Base-by-base conservation (phyloP, 2,797 vertebrate genomes). In the Enteromius viviparus region DNA sequence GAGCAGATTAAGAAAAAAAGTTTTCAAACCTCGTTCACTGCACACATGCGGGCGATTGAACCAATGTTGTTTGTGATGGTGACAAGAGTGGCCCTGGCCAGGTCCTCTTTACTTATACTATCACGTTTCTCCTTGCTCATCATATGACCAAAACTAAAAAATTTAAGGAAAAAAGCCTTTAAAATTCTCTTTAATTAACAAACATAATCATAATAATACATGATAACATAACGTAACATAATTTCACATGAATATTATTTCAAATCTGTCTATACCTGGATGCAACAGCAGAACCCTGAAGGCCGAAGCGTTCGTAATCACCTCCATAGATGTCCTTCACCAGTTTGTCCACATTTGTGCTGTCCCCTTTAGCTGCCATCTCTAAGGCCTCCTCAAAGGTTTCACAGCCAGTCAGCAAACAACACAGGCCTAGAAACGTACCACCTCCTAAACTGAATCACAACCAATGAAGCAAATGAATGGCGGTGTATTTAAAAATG, bases 61-160 rank as follows among this genome's bases (percentile, higher is more conserved):
- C 96, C 96, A 7, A 96, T 97, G 90, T 96, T 97, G 91, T 97
- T 97, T 85, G 96, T 96, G 89, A 97, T 96, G 71, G 96, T 96
- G 83, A 97, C 96, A 89, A 97, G 77, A 34, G 96, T 97, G 69
- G 96, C 96, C 92, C 95, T 93, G 76, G 96, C 96, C 83, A 97
- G 92, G 87, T 97, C 96, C 92, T 97, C 96, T 91, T 96, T 97
- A 91, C 95, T 96, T 84, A 96, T 96, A 85, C 94, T 92, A 74
- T 96, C 96, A 80, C 95, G 93, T 88, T 96, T 97, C 82, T 97
- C 96, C 88, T 97, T 97, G 90, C 94, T 95, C 91, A 97, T 97
- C 96, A 97, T 97, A 84, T 97, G 96, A 42, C 96, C 95, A 91
- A 97, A 97, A 89, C 96, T 97, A 76, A 84, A 21, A 70, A 72